phyloP scores from a whole-genome alignment of 2,113 vertebrate species.

The Coturnix japonica region DNA sequence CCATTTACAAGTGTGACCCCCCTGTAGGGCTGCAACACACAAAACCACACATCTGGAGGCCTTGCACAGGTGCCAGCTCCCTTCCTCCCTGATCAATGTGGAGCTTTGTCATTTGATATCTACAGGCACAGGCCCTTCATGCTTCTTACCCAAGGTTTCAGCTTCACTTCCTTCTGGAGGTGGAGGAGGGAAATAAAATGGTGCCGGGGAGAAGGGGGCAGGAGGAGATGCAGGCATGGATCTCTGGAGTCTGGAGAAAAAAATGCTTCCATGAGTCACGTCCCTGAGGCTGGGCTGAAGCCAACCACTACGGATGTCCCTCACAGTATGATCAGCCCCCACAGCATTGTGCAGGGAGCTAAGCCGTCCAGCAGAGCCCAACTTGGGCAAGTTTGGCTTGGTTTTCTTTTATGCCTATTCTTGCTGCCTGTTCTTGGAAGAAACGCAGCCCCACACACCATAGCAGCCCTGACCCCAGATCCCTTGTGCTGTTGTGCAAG shows the following conservation, averaged over 20 bases:
- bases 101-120: conserved; percentile 20
- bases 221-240: background rate
- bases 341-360: background rate
- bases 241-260: background rate
- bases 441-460: background rate
- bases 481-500: background rate
- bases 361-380: accelerated
- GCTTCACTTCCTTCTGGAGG: background rate
- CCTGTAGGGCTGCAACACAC: background rate
- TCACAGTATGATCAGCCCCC: background rate
- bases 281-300: background rate
- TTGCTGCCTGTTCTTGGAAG: background rate
- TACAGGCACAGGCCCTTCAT: background rate
- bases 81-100: background rate
- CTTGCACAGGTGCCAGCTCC: background rate
- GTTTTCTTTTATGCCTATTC: background rate
- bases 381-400: background rate
- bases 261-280: background rate
- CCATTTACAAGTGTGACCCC: background rate
- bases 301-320: background rate
- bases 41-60: conserved; percentile 56
- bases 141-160: background rate
- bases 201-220: background rate
- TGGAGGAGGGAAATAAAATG: background rate
- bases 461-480: background rate